These are phyloP conservation scores for Drosophila engyochracea DNA, from an alignment of 2,888 invertebrate species.

Conservation along the genomic window DNA sequence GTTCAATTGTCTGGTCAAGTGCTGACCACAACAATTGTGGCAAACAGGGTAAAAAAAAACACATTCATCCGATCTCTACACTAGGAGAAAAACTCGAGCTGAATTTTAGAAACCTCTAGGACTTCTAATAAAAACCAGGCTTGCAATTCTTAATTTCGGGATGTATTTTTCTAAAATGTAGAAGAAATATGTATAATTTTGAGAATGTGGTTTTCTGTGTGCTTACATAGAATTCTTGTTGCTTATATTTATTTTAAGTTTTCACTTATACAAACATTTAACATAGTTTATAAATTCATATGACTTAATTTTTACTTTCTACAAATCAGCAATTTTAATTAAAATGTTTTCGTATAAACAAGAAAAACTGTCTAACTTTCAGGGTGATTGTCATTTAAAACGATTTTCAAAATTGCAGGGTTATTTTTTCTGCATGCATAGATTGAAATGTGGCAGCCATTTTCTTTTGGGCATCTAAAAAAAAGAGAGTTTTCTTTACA, in stretches of 20 bases:
- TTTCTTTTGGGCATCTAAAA: slow-evolving; percentile 8
- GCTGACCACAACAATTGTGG: slow-evolving; percentile 58
- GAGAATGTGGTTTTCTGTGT: too few relatives aligned
- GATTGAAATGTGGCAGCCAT: slow-evolving; percentile 38
- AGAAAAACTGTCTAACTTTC: background rate
- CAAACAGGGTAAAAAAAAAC: background rate
- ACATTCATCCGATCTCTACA: background rate
- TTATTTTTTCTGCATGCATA: background rate
- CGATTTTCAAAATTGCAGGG: background rate
- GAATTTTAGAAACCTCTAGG: background rate
- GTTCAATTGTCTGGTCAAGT: slow-evolving; percentile 63
- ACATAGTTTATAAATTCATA: too few relatives aligned
- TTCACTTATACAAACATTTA: too few relatives aligned
- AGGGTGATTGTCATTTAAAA: background rate
- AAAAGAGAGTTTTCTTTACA: slow-evolving; percentile 11
- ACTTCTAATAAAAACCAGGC: background rate
- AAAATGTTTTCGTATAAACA: background rate
- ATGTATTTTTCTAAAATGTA: too few relatives aligned
- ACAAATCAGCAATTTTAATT: slow-evolving; percentile 22
- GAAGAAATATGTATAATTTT: too few relatives aligned
- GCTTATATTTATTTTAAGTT: too few relatives aligned
- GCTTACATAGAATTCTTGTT: too few relatives aligned
- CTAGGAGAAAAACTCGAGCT: background rate
- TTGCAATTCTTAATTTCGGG: too few relatives aligned
- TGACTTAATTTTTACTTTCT: background rate